Evolutionary conservation across 2,797 vertebrate species (phyloP).

Genomic region (Furcifer pardalis): DNA sequence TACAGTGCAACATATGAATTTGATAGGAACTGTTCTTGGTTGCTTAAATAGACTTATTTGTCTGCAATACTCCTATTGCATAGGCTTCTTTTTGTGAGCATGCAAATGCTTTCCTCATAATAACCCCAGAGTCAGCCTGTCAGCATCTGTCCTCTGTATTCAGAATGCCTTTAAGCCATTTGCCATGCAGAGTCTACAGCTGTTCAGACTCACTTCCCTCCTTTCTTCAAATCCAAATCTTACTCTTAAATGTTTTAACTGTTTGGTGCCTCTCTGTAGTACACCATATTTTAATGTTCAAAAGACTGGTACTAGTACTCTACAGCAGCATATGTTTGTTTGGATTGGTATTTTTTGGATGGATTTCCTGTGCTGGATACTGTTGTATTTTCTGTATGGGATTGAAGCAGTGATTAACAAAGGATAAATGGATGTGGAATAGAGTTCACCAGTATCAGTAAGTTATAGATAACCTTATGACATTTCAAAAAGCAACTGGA

Average conservation of each 20-base stretch:
- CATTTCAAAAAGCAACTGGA: constrained; percentile 38
- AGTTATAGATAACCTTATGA: constrained; percentile 24
- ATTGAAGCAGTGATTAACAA: background rate
- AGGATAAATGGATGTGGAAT: background rate
- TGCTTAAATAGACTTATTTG: background rate
- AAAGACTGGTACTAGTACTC: background rate
- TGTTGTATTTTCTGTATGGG: background rate
- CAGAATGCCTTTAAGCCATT: constrained; percentile 33
- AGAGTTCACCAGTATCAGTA: constrained; percentile 28
- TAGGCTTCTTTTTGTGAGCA: constrained; percentile 10
- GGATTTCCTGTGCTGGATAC: constrained; percentile 1
- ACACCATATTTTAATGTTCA: constrained; percentile 41
- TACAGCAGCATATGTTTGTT: background rate
- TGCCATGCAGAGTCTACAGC: constrained; percentile 34
- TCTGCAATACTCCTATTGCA: background rate
- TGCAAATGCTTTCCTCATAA: background rate
- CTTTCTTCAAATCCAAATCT: constrained; percentile 30
- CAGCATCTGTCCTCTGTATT: background rate
- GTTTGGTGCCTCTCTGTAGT: constrained; percentile 33
- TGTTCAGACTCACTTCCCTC: constrained; percentile 33
- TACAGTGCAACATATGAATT: background rate
- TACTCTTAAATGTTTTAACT: constrained; percentile 55
- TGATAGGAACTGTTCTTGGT: background rate
- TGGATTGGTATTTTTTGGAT: constrained; percentile 30
- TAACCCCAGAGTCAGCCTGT: constrained; percentile 5